phyloP scores from a whole-genome alignment of 2,113 vertebrate species.

The Pelusios castaneus region DNA sequence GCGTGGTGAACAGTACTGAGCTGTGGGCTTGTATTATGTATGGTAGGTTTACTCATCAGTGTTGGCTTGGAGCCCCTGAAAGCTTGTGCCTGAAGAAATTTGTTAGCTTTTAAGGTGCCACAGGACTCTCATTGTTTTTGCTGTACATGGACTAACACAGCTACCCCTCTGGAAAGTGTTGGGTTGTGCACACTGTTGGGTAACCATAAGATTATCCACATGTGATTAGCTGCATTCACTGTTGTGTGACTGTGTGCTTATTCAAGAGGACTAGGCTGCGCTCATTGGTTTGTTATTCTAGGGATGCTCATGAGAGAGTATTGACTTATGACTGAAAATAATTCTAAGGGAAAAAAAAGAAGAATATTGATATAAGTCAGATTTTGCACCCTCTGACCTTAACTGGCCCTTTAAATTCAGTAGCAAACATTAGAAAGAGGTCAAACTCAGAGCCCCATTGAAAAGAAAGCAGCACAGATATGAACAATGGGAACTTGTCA shows the following conservation, averaged over 20 bases:
- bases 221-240: background rate
- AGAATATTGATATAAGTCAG: constrained; percentile 53
- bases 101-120: too few species aligned
- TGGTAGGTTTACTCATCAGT: background rate
- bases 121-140: too few species aligned
- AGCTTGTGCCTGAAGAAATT: too few species aligned
- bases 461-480: constrained; percentile 45
- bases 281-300: constrained; percentile 41
- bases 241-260: constrained; percentile 12
- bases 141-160: too few species aligned
- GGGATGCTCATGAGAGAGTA: constrained; percentile 12
- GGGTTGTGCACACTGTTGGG: background rate
- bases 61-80: too few species aligned
- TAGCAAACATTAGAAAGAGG: constrained; percentile 64
- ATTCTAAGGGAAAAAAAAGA: constrained; percentile 53
- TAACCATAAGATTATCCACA: background rate
- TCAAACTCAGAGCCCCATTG: constrained; percentile 45
- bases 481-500: constrained; percentile 66
- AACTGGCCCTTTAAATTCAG: constrained; percentile 62
- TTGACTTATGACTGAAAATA: constrained; percentile 37
- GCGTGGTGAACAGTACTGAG: rapidly evolving
- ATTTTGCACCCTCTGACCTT: constrained; percentile 63
- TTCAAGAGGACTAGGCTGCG: background rate
- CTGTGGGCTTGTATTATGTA: background rate
- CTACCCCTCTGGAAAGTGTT: too few species aligned